A percentile compares a stretch with the other conserved stretches of the same genome.
Evolutionary conservation across 2,888 invertebrate species (phyloP).

Genomic region (Drosophila neotestacea): DNA sequence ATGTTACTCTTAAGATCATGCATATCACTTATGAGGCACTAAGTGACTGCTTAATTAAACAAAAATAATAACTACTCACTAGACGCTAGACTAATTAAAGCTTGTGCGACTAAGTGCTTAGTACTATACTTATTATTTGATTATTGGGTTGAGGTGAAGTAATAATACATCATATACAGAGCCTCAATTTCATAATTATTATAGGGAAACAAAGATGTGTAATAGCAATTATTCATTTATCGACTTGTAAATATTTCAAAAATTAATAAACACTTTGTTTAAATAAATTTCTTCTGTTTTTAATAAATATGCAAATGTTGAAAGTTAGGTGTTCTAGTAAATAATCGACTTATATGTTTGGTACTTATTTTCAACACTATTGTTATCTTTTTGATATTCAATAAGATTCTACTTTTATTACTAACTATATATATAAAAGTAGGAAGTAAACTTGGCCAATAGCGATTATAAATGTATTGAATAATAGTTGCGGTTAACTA

Average conservation of each 20-base stretch:
- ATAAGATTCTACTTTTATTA: neutral
- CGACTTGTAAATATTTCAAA: too few relatives aligned
- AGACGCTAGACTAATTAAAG: slow-evolving; percentile 11
- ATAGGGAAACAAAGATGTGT: too few relatives aligned
- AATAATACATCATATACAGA: neutral
- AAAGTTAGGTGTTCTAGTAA: neutral
- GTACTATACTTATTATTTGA: neutral
- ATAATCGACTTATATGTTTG: neutral
- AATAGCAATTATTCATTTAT: neutral
- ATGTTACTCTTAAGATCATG: neutral
- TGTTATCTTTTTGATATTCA: neutral
- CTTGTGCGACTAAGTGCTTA: neutral
- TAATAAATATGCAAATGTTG: neutral
- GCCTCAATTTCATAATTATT: neutral
- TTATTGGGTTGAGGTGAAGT: neutral
- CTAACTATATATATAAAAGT: neutral
- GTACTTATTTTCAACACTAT: too few relatives aligned
- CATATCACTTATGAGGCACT: slow-evolving; percentile 4
- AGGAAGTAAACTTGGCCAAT: neutral
- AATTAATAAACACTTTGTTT: too few relatives aligned
- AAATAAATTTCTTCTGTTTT: too few relatives aligned
- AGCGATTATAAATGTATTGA: neutral
- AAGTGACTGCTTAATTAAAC: slow-evolving; percentile 4
- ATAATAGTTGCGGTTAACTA: neutral
- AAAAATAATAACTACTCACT: neutral